Conservation (phyloP, 2,888 invertebrate species). For the Drosophila aldrichi region DNA sequence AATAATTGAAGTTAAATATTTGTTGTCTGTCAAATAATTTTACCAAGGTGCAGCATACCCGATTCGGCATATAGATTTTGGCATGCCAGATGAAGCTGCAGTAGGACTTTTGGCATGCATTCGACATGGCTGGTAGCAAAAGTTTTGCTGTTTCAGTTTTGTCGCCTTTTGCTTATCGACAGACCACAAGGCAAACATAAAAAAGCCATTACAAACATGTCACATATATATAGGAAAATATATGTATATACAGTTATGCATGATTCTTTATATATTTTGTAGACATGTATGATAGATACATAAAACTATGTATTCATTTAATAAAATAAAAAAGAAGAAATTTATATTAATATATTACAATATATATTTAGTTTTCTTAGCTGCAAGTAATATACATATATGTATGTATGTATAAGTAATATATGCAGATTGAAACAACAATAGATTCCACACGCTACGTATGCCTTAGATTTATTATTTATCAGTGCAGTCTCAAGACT, state of each 20-base stretch:
- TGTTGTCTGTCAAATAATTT: not conserved
- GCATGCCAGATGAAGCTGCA: constrained; percentile 26
- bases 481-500: constrained; percentile 65
- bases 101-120: constrained; percentile 37
- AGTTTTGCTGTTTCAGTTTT: constrained; percentile 29
- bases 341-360: no score
- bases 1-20: no score
- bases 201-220: constrained; percentile 55
- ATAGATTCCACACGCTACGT: constrained; percentile 45
- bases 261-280: not conserved
- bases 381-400: not conserved
- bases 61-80: not conserved
- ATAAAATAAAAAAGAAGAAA: no score
- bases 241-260: not conserved
- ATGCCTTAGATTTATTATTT: constrained; percentile 74
- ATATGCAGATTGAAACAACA: constrained; percentile 11
- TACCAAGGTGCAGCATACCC: not conserved
- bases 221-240: constrained; percentile 2
- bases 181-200: constrained; percentile 62
- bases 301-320: no score
- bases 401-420: not conserved
- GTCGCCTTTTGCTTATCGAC: constrained; percentile 43
- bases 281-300: not conserved
- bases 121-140: constrained; percentile 29
- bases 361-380: no score